Evolutionary conservation across 2,113 vertebrate genomes (phyloP).

Genomic region (Anthoscopus minutus): DNA sequence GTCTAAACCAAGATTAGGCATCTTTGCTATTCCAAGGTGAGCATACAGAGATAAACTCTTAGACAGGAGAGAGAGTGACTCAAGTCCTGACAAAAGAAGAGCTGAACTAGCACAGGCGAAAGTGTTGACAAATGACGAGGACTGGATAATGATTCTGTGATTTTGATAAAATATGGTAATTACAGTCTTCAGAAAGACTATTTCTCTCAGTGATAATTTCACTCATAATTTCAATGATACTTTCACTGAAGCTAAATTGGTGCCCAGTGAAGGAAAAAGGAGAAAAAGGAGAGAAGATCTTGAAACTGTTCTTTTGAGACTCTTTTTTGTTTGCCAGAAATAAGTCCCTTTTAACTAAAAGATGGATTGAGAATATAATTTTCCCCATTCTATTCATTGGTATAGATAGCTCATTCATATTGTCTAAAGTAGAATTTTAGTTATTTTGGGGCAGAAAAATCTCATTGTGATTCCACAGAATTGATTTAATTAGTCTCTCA

Average conservation of each 20-base stretch:
- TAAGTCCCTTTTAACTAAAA: background rate
- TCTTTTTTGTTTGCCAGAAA: background rate
- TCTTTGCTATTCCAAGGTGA: background rate
- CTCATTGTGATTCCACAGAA: background rate
- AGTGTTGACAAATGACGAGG: background rate
- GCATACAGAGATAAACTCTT: background rate
- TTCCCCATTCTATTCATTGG: background rate
- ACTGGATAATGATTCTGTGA: background rate
- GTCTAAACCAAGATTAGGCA: background rate
- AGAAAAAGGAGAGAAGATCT: background rate
- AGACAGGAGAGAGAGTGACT: background rate
- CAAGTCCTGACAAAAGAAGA: background rate
- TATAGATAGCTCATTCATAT: background rate
- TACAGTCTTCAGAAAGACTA: background rate
- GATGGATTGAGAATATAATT: background rate
- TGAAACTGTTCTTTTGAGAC: background rate
- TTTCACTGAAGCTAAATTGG: background rate
- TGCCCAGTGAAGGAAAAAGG: background rate
- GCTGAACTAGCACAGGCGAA: background rate
- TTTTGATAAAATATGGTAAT: background rate
- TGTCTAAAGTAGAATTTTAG: background rate
- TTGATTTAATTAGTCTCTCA: background rate
- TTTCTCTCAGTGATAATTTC: background rate
- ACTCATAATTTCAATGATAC: background rate
- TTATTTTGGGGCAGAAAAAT: background rate